Evolutionary conservation across 2,113 vertebrate species (phyloP), one percentile per base, ranked within the genome.

Genomic region (Odontesthes bonariensis): DNA sequence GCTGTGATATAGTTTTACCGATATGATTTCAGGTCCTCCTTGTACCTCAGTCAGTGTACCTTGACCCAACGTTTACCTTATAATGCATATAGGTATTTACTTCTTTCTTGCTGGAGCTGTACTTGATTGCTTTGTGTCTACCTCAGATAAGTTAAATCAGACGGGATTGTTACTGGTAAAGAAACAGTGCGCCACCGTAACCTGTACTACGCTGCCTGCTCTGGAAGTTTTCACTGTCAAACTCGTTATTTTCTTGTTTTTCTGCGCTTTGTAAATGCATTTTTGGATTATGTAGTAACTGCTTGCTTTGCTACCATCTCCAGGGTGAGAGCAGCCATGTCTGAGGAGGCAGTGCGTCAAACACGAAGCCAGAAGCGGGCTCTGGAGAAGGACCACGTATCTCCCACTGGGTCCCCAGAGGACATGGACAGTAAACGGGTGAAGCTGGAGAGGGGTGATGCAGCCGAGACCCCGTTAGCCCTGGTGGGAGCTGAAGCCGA

Each of bases 361-460:
- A 99, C 97, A 11, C 96, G 98, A 31, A 98, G 97, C 93, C 98
- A 98, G 91, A 99, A 99, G 88, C 94, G 98, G 75, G 97, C 96
- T 0, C 89, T 98, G 89, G 97, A 99, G 82, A 92, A 89, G 61
- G 97, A 97, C 69, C 59, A 81, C 49, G 69, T 23, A 16, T 1
- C 78, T 77, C 62, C 53, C 4, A 11, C 64, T 6, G 76, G 84
- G 0, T 79, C 89, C 0, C 88, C 87, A 3, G 94, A 89, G 5
- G 96, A 98, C 84, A 81, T 88, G 65, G 96, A 97, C 69, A 88
- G 78, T 67, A 99, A 99, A 86, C 96, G 96, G 83, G 87, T 96
- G 59, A 96, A 96, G 73, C 92, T 97, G 91, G 98, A 99, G 75
- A 95, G 82, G 62, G 93, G 94, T 9, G 94, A 93, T 40, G 69